These are phyloP conservation scores for Orcinus orca DNA, from an alignment of 2,113 vertebrate genomes.

Conservation along the genomic window DNA sequence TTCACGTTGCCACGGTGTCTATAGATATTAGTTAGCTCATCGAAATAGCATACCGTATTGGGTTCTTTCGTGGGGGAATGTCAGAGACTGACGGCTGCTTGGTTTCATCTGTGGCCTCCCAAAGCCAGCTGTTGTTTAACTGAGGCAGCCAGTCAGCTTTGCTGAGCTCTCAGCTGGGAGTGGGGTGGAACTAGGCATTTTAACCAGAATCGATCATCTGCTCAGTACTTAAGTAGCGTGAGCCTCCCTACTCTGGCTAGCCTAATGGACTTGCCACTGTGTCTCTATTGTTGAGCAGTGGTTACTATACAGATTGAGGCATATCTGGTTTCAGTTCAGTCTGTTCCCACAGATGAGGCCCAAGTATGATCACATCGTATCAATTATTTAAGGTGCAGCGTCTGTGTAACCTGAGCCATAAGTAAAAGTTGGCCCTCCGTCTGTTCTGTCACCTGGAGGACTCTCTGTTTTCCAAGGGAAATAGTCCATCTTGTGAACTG, in stretches of 20 bases:
- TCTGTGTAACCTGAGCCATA: slow-evolving; percentile 80
- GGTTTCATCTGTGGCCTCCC: neutral
- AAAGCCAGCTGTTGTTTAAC: slow-evolving; percentile 13
- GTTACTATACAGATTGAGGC: slow-evolving; percentile 79
- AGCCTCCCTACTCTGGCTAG: slow-evolving; percentile 43
- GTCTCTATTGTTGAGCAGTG: slow-evolving; percentile 73
- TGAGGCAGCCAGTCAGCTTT: slow-evolving; percentile 53
- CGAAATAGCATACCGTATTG: neutral
- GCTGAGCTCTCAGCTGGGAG: slow-evolving; percentile 19
- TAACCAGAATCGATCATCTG: slow-evolving; percentile 73
- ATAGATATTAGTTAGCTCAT: neutral
- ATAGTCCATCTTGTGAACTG: slow-evolving; percentile 68
- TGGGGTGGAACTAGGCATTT: slow-evolving; percentile 29
- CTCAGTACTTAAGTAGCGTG: slow-evolving; percentile 51
- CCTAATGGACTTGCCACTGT: slow-evolving; percentile 71
- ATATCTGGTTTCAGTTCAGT: slow-evolving; percentile 82
- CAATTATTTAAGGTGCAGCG: slow-evolving; percentile 83
- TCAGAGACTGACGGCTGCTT: neutral
- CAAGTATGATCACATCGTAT: slow-evolving; percentile 76
- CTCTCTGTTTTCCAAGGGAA: slow-evolving; percentile 72
- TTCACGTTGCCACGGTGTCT: neutral
- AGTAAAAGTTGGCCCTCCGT: slow-evolving; percentile 75
- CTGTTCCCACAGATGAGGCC: slow-evolving; percentile 82
- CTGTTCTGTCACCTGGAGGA: slow-evolving; percentile 78
- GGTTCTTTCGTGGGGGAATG: slow-evolving; percentile 12